Percentiles rank a stretch among this genome's conserved stretches.
These are phyloP conservation scores for Montipora foliosa DNA, from an alignment of 64 coral and sea anemone species.

Conservation along the genomic window DNA sequence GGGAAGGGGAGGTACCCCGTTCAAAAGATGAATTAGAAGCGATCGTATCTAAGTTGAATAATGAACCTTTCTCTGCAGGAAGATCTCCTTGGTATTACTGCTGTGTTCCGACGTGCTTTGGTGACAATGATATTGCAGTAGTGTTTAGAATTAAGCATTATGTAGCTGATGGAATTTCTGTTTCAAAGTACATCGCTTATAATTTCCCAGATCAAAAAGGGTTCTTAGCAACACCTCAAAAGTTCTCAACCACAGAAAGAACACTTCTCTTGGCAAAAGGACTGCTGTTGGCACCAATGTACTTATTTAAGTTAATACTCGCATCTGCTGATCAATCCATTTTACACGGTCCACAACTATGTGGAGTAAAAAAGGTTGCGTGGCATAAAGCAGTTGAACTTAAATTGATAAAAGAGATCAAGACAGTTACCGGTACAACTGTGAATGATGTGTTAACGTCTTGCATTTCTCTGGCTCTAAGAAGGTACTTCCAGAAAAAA, in stretches of 20 bases:
- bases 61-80: conserved; percentile 43
- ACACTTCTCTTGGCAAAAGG: conserved; percentile 65
- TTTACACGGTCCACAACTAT: conserved; percentile 77
- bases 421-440: too few relatives aligned
- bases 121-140: conserved; percentile 32
- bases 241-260: conserved; percentile 58
- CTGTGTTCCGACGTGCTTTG: conserved; percentile 77
- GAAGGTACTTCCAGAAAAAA: conserved; percentile 44
- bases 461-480: conserved; percentile 78
- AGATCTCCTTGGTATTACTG: conserved; percentile 83
- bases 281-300: conserved; percentile 43
- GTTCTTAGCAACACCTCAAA: conserved; percentile 54
- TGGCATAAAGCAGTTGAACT: conserved; percentile 84
- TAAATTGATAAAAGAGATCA: conserved; percentile 11
- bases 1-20: conserved; percentile 58
- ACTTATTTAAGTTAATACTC: conserved; percentile 49
- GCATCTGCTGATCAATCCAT: conserved; percentile 60
- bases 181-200: conserved; percentile 68
- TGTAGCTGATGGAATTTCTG: conserved; percentile 86
- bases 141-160: conserved; percentile 82
- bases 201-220: conserved; percentile 71
- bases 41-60: conserved; percentile 70
- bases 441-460: conserved; percentile 93
- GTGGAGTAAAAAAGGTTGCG: conserved; percentile 82
- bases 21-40: conserved; percentile 81